phyloP scores from a whole-genome alignment of 2,888 invertebrate genomes.

The Rhimphoctona megacephalus region DNA sequence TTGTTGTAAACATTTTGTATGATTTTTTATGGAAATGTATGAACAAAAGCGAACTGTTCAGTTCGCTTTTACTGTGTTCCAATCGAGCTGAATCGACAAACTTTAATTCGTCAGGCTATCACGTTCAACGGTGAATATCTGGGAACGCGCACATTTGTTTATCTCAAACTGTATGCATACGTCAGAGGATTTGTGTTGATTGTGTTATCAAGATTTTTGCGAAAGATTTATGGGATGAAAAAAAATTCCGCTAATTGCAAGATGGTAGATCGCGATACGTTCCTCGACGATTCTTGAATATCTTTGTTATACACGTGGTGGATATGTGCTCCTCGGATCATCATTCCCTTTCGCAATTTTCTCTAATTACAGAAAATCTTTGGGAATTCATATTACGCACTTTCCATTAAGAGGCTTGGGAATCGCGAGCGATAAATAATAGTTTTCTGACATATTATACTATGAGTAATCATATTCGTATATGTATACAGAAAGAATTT shows the following conservation, averaged over 20 bases:
- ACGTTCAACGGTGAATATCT: conserved; percentile 1
- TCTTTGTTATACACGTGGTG: conserved; percentile 17
- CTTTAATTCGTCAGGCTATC: neutral
- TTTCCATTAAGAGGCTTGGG: conserved; percentile 26
- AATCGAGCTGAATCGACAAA: neutral
- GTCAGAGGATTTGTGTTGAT: conserved; percentile 34
- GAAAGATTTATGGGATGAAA: conserved; percentile 54
- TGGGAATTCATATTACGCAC: conserved; percentile 27
- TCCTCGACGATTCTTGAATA: conserved; percentile 38
- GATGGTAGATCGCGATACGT: conserved; percentile 31
- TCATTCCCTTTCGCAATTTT: conserved; percentile 43
- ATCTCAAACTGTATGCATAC: conserved; percentile 15
- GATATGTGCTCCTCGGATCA: neutral
- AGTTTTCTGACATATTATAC: neutral
- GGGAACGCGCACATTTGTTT: conserved; percentile 11
- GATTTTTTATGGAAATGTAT: neutral
- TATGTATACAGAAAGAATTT: neutral
- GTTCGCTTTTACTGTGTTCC: neutral
- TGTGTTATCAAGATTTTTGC: conserved; percentile 48
- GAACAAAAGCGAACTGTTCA: too few relatives aligned
- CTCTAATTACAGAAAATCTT: conserved; percentile 48
- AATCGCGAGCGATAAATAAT: conserved; percentile 21
- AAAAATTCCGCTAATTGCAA: conserved; percentile 50
- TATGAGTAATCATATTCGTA: conserved; percentile 5
- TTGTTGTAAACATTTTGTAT: neutral